A percentile compares a stretch with the other conserved stretches of the same genome.
Evolutionary conservation across 2,888 invertebrate genomes (phyloP).

Genomic region (Nemapogon koenigi): DNA sequence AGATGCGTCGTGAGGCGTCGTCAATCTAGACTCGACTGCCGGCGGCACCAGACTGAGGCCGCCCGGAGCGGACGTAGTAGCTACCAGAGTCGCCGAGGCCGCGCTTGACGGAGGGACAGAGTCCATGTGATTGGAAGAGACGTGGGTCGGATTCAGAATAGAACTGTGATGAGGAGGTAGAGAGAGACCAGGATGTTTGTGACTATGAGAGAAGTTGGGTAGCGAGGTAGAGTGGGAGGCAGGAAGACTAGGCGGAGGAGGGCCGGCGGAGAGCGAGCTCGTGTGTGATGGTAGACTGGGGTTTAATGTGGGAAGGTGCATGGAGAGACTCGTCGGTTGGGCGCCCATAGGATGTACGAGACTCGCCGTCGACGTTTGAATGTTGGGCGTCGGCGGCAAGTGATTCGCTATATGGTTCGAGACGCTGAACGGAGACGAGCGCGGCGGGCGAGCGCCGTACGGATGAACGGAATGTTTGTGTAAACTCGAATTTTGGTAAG

Average conservation of each 20-base stretch:
- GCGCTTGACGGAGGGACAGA: not conserved
- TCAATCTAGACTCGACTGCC: not conserved
- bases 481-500: constrained; percentile 52
- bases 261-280: constrained; percentile 43
- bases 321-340: constrained; percentile 31
- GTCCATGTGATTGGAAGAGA: not conserved
- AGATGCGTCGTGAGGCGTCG: constrained; percentile 48
- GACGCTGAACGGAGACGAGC: constrained; percentile 48
- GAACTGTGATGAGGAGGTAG: not conserved
- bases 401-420: constrained; percentile 58
- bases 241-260: constrained; percentile 40
- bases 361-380: constrained; percentile 32
- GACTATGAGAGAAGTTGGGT: constrained; percentile 5
- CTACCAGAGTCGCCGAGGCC: not conserved
- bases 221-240: constrained; percentile 23
- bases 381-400: constrained; percentile 42
- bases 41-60: constrained; percentile 58
- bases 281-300: constrained; percentile 45
- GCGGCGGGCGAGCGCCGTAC: constrained; percentile 45
- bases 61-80: constrained; percentile 21
- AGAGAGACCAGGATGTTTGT: not conserved
- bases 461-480: constrained; percentile 56
- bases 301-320: constrained; percentile 41
- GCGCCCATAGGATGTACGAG: constrained; percentile 18
- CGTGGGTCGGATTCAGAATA: not conserved